Evolutionary conservation across 2,888 invertebrate genomes (phyloP).

Genomic region (Lithophane leautieri): DNA sequence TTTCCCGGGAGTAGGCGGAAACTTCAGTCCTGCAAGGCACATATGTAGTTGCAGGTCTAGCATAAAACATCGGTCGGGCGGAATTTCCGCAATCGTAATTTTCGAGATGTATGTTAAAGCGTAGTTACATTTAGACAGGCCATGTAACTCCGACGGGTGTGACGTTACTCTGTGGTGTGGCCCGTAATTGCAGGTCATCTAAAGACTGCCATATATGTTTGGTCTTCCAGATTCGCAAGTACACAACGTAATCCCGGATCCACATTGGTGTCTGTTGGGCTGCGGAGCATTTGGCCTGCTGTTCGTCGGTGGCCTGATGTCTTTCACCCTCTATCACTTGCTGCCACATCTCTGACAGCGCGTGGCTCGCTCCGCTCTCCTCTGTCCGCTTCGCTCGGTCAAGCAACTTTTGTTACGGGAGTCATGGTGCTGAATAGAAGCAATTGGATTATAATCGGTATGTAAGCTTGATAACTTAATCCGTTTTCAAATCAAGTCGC

Average conservation of each 20-base stretch:
- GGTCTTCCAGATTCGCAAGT: slow-evolving; percentile 86
- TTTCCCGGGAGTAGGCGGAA: background rate
- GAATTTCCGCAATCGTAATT: background rate
- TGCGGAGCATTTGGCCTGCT: slow-evolving; percentile 91
- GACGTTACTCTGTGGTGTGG: background rate
- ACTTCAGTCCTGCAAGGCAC: too few species aligned
- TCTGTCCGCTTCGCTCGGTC: background rate
- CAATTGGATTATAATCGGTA: slow-evolving; percentile 81
- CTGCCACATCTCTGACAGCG: slow-evolving; percentile 68
- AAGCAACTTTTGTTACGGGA: background rate
- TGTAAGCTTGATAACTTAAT: background rate
- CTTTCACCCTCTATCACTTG: slow-evolving; percentile 91
- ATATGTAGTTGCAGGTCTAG: too few species aligned
- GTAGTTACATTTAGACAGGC: background rate
- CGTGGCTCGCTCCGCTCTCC: background rate
- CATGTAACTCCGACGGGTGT: background rate
- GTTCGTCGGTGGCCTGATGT: slow-evolving; percentile 92
- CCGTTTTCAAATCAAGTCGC: background rate
- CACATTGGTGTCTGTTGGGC: slow-evolving; percentile 90
- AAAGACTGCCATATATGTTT: background rate
- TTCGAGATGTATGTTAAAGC: background rate
- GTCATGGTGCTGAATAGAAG: slow-evolving; percentile 8
- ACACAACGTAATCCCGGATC: slow-evolving; percentile 88
- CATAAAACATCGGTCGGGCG: background rate
- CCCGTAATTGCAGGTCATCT: background rate